Base-by-base conservation (phyloP, 2,888 invertebrate species). In the Lycaena phlaeas region DNA sequence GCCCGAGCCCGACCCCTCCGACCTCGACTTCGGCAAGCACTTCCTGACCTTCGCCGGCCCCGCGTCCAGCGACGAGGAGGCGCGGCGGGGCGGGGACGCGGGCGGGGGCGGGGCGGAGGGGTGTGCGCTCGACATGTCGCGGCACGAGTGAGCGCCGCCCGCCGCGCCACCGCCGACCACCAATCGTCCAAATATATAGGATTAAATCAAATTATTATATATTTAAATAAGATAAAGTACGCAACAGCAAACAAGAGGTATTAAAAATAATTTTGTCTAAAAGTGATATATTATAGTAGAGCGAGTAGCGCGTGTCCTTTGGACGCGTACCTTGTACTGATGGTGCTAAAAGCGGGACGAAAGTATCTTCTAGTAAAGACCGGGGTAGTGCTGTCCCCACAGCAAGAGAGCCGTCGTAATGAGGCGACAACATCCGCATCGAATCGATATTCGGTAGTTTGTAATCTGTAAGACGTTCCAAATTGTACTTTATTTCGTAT, bases 11-110 rank as follows among this genome's bases (percentile, higher is more conserved):
- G 69, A 70, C 0, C 57, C 59, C 11, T 25, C 30, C 4, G 40
- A 30, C 1, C 48, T 69, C 2, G 79, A 78, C 26, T 79, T 82
- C n/a, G 82, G 82, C 0, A 79, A 82, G 43, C 82, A 82, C 47
- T 82, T 84, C 26, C 56, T 81, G 0, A 64, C 61, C 1, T 69
- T 63, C 38, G 48, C 58, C 0, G 66, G 61, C 2, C 51, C 49
- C 4, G 54, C 62, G 3, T 75, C 81, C 0, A 79, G 79, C 38
- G 81, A 77, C 27, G 76, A 81, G 4, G 82, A 81, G 14, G 37
- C 18, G 5, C 49, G 49, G 27, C 41, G 37, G 6, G 40, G 46
- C 5, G 57, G 46, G 11, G 50, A 50, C 6, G 43, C 36, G 9
- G 57, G 49, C 3, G 62, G 56, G 52, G 66, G 59, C 52, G 39